Conservation (phyloP, 2,888 invertebrate genomes). For the Drosophila subsilvestris region DNA sequence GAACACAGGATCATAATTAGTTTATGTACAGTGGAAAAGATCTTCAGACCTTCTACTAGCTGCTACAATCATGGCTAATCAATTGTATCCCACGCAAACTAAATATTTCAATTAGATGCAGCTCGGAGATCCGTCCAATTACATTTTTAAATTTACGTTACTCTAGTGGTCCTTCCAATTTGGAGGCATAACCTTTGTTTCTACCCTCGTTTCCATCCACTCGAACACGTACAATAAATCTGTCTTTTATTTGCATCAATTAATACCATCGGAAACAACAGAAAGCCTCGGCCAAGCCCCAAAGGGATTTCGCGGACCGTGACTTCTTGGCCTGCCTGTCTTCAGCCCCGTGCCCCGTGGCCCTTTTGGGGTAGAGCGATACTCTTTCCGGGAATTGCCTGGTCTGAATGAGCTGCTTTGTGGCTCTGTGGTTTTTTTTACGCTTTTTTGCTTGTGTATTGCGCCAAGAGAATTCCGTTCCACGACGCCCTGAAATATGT, state of each 20-base stretch:
- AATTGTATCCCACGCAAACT: background rate
- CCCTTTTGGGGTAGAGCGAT: conserved; percentile 19
- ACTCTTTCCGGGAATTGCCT: conserved; percentile 28
- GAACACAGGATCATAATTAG: conserved; percentile 6
- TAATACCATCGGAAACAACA: conserved; percentile 48
- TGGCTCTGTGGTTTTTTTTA: conserved; percentile 28
- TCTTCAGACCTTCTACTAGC: background rate
- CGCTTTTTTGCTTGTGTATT: conserved; percentile 24
- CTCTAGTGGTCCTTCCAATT: background rate
- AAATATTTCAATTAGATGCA: background rate
- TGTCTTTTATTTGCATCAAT: conserved; percentile 55
- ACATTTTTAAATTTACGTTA: background rate
- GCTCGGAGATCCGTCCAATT: conserved; percentile 1
- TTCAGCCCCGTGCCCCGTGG: background rate
- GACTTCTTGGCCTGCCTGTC: conserved; percentile 29
- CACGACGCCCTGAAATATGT: conserved; percentile 37
- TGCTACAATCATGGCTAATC: background rate
- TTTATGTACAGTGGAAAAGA: background rate
- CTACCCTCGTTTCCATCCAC: background rate
- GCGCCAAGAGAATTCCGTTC: conserved; percentile 34
- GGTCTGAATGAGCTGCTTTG: conserved; percentile 36
- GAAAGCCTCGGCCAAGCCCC: conserved; percentile 17
- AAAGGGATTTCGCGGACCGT: conserved; percentile 36
- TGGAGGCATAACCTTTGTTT: background rate
- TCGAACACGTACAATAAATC: conserved; percentile 51